phyloP scores from a whole-genome alignment of 2,888 invertebrate species.

The Rhaphigaster nebulosa region DNA sequence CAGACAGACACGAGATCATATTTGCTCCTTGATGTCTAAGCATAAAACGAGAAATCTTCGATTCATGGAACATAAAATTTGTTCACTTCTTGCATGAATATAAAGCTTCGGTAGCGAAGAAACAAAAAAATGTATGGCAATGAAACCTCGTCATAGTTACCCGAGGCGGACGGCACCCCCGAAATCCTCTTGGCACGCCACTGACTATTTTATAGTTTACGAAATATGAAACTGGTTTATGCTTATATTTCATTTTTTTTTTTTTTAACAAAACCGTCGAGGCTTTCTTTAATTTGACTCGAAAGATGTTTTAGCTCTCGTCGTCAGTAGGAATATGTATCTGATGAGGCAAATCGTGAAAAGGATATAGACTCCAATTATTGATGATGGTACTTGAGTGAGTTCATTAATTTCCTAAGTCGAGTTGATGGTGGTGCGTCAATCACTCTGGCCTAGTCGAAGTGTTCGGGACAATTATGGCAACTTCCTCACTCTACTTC shows the following conservation, averaged over 20 bases:
- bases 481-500: background rate
- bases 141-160: no score
- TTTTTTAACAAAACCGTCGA: background rate
- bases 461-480: constrained; percentile 11
- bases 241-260: background rate
- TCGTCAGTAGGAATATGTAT: background rate
- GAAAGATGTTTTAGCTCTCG: background rate
- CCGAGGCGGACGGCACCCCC: no score
- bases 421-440: background rate
- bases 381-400: background rate
- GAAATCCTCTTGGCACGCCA: no score
- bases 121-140: no score
- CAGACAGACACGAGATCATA: no score
- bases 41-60: no score
- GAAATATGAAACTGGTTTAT: background rate
- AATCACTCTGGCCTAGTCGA: background rate
- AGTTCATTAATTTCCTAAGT: background rate
- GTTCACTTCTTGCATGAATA: no score
- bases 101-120: no score
- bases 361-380: constrained; percentile 7
- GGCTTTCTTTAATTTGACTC: background rate
- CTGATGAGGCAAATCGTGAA: background rate
- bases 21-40: no score
- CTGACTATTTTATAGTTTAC: no score
- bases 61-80: no score